Evolutionary conservation across 2,888 invertebrate species (phyloP).

Genomic region (Sarcophaga variegata): DNA sequence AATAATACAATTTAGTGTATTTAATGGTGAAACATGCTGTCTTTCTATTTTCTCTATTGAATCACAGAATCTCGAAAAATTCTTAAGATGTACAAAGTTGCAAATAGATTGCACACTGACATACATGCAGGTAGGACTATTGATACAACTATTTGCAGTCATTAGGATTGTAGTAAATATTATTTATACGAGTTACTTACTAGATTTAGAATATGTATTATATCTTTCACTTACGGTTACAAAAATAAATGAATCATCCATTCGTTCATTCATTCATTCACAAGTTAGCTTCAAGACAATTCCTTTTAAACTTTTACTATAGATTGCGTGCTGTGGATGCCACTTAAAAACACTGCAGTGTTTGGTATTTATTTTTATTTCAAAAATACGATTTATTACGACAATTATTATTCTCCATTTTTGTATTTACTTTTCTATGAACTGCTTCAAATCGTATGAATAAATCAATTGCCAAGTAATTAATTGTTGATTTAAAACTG

Average conservation of each 20-base stretch:
- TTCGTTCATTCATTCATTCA: not conserved
- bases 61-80: too few relatives aligned
- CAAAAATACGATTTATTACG: conserved; percentile 2
- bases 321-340: conserved; percentile 27
- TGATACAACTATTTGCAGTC: too few relatives aligned
- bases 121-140: too few relatives aligned
- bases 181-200: too few relatives aligned
- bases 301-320: not conserved
- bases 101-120: too few relatives aligned
- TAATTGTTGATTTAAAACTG: conserved; percentile 2
- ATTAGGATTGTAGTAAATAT: too few relatives aligned
- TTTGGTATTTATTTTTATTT: conserved; percentile 17
- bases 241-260: not conserved
- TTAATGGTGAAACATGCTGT: too few relatives aligned
- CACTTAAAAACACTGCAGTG: conserved; percentile 15
- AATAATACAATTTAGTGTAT: too few relatives aligned
- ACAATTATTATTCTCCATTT: not conserved
- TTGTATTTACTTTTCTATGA: not conserved
- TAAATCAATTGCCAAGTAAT: not conserved
- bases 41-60: too few relatives aligned
- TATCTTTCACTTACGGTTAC: not conserved
- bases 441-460: not conserved
- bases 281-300: not conserved
- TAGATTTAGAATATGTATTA: not conserved
- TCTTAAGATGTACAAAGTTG: too few relatives aligned